Base-by-base conservation (phyloP, 2,797 vertebrate genomes). In the Ceryle rudis region DNA sequence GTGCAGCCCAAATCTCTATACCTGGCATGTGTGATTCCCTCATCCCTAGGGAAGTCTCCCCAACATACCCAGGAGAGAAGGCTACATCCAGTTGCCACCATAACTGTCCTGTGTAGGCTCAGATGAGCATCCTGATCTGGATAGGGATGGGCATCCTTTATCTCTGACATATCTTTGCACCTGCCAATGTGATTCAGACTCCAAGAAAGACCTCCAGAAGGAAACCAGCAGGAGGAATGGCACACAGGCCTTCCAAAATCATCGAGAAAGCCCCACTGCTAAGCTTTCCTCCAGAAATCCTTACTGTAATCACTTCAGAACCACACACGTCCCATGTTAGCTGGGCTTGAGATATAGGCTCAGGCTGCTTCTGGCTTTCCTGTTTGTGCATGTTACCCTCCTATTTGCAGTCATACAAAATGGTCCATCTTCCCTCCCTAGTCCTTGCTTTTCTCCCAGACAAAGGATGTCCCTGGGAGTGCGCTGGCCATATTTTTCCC, bases 21-120 rank as follows among this genome's bases (percentile, higher is more conserved):
- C 18, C 25, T 23, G 23, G 69, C 62, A 49, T 23, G 31, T 2
- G 1, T 20, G 31, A 42, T 9, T 18, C 37, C 26, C 49, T 54
- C 5, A 0, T 66, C 4, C 10, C 21, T 13, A 26, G 41, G 15
- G 16, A 67, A 33, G 1, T 21, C 5, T 5, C 11, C 14, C 33
- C 37, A 11, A 10, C 37, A 37, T 37, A 57, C 9, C 16, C 65
- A 46, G 54, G 29, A 44, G 37, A 81, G 33, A 73, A 72, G 8
- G 4, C 8, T 35, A n/a, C 61, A 72, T 17, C 7, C n/a, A 25
- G 3, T 69, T 85, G 20, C 49, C 41, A 65, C 14, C 19, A 20
- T 1, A 54, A 39, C 0, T 22, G 6, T 47, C 17, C 69, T 51
- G 42, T 1, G 4, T 5, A 65, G 41, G 20, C 25, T 25, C 18